A percentile compares a stretch with the other conserved stretches of the same genome.
Evolutionary conservation across 2,888 invertebrate genomes (phyloP).

Genomic region (Dasysyrphus albostriatus): DNA sequence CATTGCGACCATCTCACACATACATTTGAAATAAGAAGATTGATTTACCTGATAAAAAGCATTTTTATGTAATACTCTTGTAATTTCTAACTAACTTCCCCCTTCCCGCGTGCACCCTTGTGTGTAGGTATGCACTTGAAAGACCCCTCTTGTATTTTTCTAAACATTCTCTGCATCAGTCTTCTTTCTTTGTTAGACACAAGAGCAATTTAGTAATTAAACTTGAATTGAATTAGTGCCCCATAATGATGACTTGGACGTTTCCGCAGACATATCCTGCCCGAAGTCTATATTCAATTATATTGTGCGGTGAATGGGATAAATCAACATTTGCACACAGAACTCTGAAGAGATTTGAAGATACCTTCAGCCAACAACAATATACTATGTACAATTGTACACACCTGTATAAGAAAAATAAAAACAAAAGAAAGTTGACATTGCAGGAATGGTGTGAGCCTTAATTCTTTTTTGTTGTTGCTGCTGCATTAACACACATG

Average conservation of each 20-base stretch:
- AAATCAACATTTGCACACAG: slow-evolving; percentile 58
- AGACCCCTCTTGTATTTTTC: background rate
- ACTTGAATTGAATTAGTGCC: slow-evolving; percentile 53
- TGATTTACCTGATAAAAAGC: too few relatives aligned
- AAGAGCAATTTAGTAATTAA: slow-evolving; percentile 66
- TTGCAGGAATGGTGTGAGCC: slow-evolving; percentile 46
- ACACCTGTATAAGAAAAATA: slow-evolving; percentile 35
- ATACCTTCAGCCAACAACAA: slow-evolving; percentile 28
- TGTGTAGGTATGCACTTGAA: background rate
- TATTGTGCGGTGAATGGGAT: slow-evolving; percentile 44
- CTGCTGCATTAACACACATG: slow-evolving; percentile 14
- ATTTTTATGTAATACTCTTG: too few relatives aligned
- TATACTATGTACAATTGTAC: background rate
- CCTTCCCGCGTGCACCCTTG: too few relatives aligned
- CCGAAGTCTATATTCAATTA: slow-evolving; percentile 22
- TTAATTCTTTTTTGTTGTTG: slow-evolving; percentile 41
- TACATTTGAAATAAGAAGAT: too few relatives aligned
- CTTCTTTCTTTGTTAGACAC: slow-evolving; percentile 32
- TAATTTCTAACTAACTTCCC: too few relatives aligned
- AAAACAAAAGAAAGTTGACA: slow-evolving; percentile 56
- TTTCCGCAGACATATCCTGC: slow-evolving; percentile 43
- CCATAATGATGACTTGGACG: slow-evolving; percentile 47
- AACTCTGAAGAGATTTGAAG: slow-evolving; percentile 32
- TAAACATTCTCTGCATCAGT: background rate
- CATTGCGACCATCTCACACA: too few relatives aligned